Base-by-base conservation (phyloP, 2,113 vertebrate genomes). In the Caloenas nicobarica region DNA sequence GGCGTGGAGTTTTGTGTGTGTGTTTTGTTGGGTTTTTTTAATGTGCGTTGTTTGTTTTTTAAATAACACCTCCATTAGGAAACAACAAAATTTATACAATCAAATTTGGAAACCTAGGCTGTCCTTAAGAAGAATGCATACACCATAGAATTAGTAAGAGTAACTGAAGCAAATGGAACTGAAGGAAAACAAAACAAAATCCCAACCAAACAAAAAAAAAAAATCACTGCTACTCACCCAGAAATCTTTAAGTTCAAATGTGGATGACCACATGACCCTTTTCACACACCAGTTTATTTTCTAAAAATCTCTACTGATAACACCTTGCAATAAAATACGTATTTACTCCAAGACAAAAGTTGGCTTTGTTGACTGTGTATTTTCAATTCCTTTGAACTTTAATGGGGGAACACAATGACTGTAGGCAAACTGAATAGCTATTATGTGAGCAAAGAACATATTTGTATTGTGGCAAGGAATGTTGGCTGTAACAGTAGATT, bases 401-500 rank as follows among this genome's bases (percentile, higher is more conserved):
- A 87, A 83, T 38, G 81, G 66, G 53, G 84, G 54, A 88, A 91
- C 89, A 96, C 72, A 94, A 51, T 44, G 79, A 73, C 91, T 90
- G 88, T 14, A 84, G 56, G 64, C 94, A 95, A 95, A 95, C 86
- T 94, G 90, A 96, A 96, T 46, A 86, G 91, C 85, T 86, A 90
- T 93, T 96, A 92, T 90, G 91, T 54, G 60, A 96, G 91, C 79
- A 94, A 93, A 91, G 93, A 96, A 94, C 93, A 71, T 86, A 86
- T 88, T 94, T 86, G 80, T 86, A 91, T 80, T 94, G 87, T 78
- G 89, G 72, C 82, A 93, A 94, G 82, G 96, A 97, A 95, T 93
- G 91, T 68, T 96, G 93, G 94, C 94, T 89, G 51, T 5, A 85
- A 58, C 76, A 91, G 76, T 89, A 95, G 74, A 76, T 83, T 91